Evolutionary conservation across 2,888 invertebrate genomes (phyloP).

Genomic region (Orthosia cruda): DNA sequence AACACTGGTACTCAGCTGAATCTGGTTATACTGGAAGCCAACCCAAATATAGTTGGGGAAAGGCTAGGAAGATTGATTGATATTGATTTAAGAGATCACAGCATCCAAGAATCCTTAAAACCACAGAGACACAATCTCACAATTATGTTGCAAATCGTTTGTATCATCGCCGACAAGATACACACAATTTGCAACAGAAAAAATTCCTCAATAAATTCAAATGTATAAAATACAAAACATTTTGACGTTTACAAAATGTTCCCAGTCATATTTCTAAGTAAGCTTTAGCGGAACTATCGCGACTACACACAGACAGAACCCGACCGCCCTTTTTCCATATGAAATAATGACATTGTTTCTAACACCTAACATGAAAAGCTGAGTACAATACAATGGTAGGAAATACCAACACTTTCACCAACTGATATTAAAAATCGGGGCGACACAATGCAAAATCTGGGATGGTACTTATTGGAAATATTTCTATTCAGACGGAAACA

Average conservation of each 20-base stretch:
- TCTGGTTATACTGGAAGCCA: too few relatives aligned
- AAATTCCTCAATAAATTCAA: conserved; percentile 17
- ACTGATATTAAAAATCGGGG: conserved; percentile 74
- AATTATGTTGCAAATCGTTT: too few relatives aligned
- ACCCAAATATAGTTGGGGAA: too few relatives aligned
- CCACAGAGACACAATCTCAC: neutral
- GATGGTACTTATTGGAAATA: conserved; percentile 86
- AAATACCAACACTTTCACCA: conserved; percentile 69
- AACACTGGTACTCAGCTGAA: too few relatives aligned
- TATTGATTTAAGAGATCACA: too few relatives aligned
- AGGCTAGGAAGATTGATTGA: too few relatives aligned
- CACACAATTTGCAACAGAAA: conserved; percentile 9
- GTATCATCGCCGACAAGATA: neutral
- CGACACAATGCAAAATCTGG: conserved; percentile 77
- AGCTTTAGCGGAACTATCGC: conserved; percentile 60
- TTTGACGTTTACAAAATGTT: conserved; percentile 43
- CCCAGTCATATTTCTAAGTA: conserved; percentile 55
- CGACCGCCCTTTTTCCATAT: conserved; percentile 45
- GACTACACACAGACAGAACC: conserved; percentile 31
- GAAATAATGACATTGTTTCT: conserved; percentile 68
- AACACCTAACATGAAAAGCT: conserved; percentile 57
- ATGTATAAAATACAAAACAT: conserved; percentile 53
- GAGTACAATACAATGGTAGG: conserved; percentile 56
- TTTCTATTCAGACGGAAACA: conserved; percentile 85
- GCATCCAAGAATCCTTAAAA: neutral